phyloP scores from a whole-genome alignment of 2,797 vertebrate genomes.

The Champsocephalus gunnari region DNA sequence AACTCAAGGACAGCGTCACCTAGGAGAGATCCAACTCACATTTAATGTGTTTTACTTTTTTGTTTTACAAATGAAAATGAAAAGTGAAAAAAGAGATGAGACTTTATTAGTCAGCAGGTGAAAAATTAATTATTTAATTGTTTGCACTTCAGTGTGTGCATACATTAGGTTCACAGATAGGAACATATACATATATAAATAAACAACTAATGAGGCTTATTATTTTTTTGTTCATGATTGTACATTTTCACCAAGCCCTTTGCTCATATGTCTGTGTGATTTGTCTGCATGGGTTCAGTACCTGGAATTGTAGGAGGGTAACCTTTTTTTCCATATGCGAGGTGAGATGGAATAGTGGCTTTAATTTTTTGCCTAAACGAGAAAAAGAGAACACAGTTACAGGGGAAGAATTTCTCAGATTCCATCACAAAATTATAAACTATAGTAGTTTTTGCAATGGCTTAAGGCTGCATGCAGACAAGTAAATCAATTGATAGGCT shows the following conservation, averaged over 20 bases:
- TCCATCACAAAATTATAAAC: not conserved
- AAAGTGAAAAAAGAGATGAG: too few relatives aligned
- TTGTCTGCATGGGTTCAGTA: conserved; percentile 61
- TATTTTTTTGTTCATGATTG: not conserved
- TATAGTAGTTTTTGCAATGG: not conserved
- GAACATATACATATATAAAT: too few relatives aligned
- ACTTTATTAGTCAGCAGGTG: too few relatives aligned
- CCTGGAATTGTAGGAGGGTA: conserved; percentile 95
- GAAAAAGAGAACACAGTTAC: conserved; percentile 20
- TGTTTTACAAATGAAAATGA: too few relatives aligned
- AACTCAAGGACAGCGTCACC: conserved; percentile 92
- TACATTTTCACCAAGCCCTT: not conserved
- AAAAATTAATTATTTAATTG: too few relatives aligned
- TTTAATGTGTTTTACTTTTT: not conserved
- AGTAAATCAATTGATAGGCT: not conserved
- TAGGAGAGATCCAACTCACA: conserved; percentile 56
- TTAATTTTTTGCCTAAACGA: conserved; percentile 93
- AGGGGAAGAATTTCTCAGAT: conserved; percentile 9
- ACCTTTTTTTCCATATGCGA: conserved; percentile 96
- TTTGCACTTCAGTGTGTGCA: too few relatives aligned
- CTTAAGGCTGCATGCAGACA: not conserved
- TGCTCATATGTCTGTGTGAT: not conserved
- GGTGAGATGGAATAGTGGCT: conserved; percentile 92
- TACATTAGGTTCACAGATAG: too few relatives aligned
- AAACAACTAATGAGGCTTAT: too few relatives aligned